Evolutionary conservation across 2,797 vertebrate genomes (phyloP), one percentile per base, ranked within the genome.

Genomic region (Siniperca undulata): DNA sequence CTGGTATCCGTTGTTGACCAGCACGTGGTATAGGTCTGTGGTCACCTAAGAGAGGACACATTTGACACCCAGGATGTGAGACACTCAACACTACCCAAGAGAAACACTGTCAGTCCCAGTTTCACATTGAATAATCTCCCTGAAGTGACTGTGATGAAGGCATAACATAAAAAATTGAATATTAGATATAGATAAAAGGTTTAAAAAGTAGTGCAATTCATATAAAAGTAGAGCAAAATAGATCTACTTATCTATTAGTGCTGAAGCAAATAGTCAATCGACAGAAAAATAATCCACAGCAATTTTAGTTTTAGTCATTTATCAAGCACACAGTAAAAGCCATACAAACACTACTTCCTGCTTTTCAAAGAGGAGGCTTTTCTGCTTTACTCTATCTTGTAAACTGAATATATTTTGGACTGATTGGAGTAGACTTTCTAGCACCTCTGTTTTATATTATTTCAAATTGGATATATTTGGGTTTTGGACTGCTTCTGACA

Each of bases 21-120:
- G 94, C 87, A 98, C 97, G 87, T 97, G 97, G 94, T 99, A 96
- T 81, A 99, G 93, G 92, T 99, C 98, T 0, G 97, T 96, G 80
- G 98, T 99, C 94, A 98, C 98, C 98, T 99, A 86, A 88, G 77
- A 83, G 52, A 91, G 77, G 81, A 77, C 72, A 55, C 69, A 91
- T 81, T 66, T 85, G 78, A 91, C 71, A 91, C 71, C 72, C 52
- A 60, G 46, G 55, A 64, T 50, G 38, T 75, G 27, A 88, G 74
- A 89, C 70, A 71, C 74, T 83, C 30, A 82, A 81, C 17, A 52
- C 62, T 67, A 66, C 17, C 27, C 6, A 52, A 60, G 50, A 83
- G 22, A 69, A 66, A 60, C 68, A 55, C 44, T 65, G 55, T 61
- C 76, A 70, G 67, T 38, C 38, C 66, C 34, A 24, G 13, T 61